Base-by-base conservation (phyloP, 2,113 vertebrate species). In the Nothocercus julius region DNA sequence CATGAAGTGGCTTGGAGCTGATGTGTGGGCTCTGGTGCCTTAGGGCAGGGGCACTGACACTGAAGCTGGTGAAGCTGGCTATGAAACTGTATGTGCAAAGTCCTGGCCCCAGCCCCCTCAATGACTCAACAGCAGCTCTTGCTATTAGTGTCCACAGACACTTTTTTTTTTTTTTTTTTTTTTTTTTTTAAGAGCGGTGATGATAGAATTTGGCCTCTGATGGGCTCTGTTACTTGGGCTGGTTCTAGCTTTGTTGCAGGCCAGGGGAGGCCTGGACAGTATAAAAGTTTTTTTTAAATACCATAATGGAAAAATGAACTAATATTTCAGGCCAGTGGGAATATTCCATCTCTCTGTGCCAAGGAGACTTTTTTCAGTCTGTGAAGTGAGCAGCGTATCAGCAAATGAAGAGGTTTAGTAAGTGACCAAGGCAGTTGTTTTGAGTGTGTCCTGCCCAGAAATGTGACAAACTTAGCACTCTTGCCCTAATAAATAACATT, bases 221-320 rank as follows among this genome's bases (percentile, higher is more conserved):
- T 21, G 56, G 27, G n/a, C 67, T 85, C 58, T 80, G 16, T 82
- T 91, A 77, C 40, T 18, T 54, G 30, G 28, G 59, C 72, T 70
- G 72, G 18, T 74, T 89, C 59, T 91, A 62, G 69, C 75, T 87
- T 76, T 76, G 44, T 94, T 90, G 76, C 61, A 84, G n/a, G 72
- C 63, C 79, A 91, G 72, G 87, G 90, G 87, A 91, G 76, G 94
- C 58, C 87, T 90, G 90, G 85, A 94, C 75, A 86, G 45, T 83
- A 36, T 69, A 93, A 80, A 30, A 58, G 73, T 88, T 94, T 73
- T 61, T 94, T 61, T 94, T 69, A 93, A 95, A 85, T 59, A 85
- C 44, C 59, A 73, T 62, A 83, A 90, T 81, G 96, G 95, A 96
- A 96, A 93, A 85, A 96, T 85, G 68, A 96, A 87, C 76, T 85